These are phyloP conservation scores for Paradisaea rubra DNA, from an alignment of 2,113 vertebrate genomes.

Conservation along the genomic window DNA sequence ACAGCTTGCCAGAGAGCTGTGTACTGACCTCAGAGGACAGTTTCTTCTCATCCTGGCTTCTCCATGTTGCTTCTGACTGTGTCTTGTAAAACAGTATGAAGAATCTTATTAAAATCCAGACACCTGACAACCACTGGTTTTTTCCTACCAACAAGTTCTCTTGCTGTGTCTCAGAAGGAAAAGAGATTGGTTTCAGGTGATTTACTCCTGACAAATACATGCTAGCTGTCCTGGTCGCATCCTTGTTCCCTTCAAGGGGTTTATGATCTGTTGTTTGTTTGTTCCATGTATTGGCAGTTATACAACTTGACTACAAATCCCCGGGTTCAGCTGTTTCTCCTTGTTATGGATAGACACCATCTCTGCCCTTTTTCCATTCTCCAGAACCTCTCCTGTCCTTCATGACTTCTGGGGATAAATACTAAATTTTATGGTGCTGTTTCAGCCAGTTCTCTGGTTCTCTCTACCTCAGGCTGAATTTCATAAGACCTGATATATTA, in stretches of 20 bases:
- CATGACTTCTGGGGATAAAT: neutral
- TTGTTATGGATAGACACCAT: neutral
- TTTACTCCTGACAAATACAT: neutral
- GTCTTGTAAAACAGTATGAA: neutral
- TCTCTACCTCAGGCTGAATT: neutral
- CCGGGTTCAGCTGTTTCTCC: neutral
- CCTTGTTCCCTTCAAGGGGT: neutral
- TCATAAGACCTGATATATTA: fast-evolving
- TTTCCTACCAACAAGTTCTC: neutral
- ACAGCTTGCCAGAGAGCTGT: neutral
- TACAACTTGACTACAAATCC: neutral
- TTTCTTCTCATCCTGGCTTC: neutral
- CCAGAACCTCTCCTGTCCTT: neutral
- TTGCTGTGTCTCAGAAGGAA: neutral
- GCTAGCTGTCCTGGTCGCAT: neutral
- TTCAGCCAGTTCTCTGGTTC: neutral
- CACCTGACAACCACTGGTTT: neutral
- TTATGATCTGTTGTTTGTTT: neutral
- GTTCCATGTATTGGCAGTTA: neutral
- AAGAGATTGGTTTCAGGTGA: neutral
- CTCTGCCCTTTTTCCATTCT: neutral
- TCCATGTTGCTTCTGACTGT: neutral
- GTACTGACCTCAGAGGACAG: neutral
- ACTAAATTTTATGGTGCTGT: neutral
- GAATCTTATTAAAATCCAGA: neutral